These are phyloP conservation scores for Berghia stephanieae DNA, from an alignment of 1,140 invertebrate species.

Conservation along the genomic window DNA sequence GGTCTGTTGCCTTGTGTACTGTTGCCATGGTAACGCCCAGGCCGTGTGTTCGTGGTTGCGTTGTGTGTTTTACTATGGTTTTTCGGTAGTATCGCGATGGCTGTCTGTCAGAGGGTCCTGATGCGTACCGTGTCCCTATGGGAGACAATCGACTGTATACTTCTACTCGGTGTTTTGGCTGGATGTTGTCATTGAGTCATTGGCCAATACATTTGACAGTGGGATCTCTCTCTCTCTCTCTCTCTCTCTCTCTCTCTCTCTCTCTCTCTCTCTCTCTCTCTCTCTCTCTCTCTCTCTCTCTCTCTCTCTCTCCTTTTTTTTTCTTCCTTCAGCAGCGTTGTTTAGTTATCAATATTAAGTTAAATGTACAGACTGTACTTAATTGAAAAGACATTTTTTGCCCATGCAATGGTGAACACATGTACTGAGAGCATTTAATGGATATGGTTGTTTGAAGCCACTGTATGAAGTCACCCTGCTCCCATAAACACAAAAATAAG, in stretches of 20 bases:
- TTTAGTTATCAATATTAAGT: not conserved
- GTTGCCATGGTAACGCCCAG: conserved; percentile 22
- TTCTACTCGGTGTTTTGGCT: not conserved
- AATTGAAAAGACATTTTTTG: not conserved
- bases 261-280: not conserved
- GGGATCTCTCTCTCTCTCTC: conserved; percentile 18
- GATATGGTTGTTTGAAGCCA: no score
- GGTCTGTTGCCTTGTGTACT: conserved; percentile 20
- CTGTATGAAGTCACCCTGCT: no score
- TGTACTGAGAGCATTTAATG: no score
- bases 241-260: not conserved
- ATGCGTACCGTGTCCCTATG: not conserved
- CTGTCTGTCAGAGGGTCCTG: not conserved
- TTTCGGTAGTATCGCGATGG: no score
- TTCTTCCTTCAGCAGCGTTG: not conserved
- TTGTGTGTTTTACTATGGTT: not conserved
- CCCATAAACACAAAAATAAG: not conserved
- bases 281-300: conserved; percentile 10
- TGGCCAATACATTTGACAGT: not conserved
- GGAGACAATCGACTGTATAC: not conserved
- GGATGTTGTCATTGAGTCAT: not conserved
- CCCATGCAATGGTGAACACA: not conserved
- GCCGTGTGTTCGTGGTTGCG: not conserved
- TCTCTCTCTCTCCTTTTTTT: not conserved
- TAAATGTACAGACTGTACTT: no score